Evolutionary conservation across 2,113 vertebrate species (phyloP).

Genomic region (Pelecanus crispus): DNA sequence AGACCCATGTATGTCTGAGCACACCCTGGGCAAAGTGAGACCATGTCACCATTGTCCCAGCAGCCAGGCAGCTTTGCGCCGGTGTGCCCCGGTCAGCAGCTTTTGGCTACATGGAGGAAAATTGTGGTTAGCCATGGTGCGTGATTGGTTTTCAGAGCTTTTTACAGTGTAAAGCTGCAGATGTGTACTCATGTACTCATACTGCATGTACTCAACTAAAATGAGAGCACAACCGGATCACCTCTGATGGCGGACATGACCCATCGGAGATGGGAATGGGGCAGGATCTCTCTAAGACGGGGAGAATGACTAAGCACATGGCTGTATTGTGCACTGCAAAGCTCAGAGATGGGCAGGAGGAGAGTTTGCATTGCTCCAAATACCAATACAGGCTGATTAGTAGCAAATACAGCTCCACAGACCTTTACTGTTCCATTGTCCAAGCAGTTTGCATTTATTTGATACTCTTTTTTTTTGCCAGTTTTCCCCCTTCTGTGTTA

Average conservation of each 20-base stretch:
- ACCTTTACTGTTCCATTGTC: neutral
- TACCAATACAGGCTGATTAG: neutral
- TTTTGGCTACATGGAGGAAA: neutral
- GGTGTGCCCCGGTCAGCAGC: neutral
- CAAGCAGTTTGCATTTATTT: neutral
- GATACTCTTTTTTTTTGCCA: neutral
- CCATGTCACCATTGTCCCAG: neutral
- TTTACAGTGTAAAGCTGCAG: neutral
- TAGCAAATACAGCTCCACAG: neutral
- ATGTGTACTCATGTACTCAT: no score
- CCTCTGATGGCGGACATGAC: neutral
- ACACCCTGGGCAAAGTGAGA: neutral
- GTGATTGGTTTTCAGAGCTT: neutral
- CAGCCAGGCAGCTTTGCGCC: neutral
- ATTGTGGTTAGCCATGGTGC: fast-evolving
- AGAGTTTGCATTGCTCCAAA: neutral
- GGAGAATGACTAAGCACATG: neutral
- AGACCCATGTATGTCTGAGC: neutral
- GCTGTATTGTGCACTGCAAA: neutral
- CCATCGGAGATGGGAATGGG: neutral
- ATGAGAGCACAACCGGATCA: neutral
- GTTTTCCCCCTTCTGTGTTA: neutral
- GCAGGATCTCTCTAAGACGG: fast-evolving
- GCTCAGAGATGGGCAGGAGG: neutral
- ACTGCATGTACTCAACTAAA: neutral